Percentiles rank a stretch among this genome's conserved stretches.
Evolutionary conservation across 2,113 vertebrate genomes (phyloP).

Genomic region (Mus spicilegus): DNA sequence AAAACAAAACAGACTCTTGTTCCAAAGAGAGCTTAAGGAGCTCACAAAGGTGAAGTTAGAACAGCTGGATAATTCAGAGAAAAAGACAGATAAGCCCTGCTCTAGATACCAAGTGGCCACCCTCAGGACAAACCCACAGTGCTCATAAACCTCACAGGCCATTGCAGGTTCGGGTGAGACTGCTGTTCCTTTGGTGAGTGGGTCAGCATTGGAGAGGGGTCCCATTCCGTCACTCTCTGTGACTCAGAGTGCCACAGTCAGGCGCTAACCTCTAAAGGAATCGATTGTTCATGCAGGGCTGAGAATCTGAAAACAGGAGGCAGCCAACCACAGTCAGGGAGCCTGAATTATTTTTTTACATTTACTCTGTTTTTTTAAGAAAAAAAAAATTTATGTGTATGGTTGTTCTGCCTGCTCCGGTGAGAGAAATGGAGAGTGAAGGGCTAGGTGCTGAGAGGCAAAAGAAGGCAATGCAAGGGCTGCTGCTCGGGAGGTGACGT

Average conservation of each 20-base stretch:
- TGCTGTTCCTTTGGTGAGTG: background rate
- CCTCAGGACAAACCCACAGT: background rate
- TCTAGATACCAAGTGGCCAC: too few species aligned
- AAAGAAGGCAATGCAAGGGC: background rate
- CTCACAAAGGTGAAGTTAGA: background rate
- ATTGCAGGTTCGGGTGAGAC: background rate
- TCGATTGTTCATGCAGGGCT: too few species aligned
- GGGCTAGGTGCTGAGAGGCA: too few species aligned
- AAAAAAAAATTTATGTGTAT: too few species aligned
- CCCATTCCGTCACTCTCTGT: background rate
- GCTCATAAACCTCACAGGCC: background rate
- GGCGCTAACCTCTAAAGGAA: background rate
- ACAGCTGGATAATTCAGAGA: background rate
- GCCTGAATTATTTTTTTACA: background rate
- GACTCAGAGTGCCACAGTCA: background rate
- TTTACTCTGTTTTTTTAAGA: too few species aligned
- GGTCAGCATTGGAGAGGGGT: background rate
- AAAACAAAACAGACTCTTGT: background rate
- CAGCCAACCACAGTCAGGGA: too few species aligned
- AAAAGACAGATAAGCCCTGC: background rate
- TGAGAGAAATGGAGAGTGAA: background rate
- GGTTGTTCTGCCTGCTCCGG: background rate
- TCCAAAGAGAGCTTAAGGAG: background rate
- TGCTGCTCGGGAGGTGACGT: background rate
- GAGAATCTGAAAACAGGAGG: background rate